Base-by-base conservation (phyloP, 2,797 vertebrate species). In the Arrhamphus sclerolepis region DNA sequence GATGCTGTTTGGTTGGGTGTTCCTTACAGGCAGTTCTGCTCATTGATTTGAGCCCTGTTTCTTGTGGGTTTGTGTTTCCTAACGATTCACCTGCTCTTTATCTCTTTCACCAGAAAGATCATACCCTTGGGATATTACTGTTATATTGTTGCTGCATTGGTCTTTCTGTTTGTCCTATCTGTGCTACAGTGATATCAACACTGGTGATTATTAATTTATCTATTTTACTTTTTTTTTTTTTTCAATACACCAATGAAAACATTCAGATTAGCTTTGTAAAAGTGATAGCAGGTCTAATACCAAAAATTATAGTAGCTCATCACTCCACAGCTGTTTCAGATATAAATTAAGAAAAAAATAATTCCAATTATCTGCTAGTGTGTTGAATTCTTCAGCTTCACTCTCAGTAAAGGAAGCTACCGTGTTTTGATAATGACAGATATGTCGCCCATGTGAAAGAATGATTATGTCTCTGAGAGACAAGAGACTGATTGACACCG, bases 21-120 rank as follows among this genome's bases (percentile, higher is more conserved):
- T 89, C 83, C 80, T 90, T 83, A 80, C 81, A 87, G 86, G 83
- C 89, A 87, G 82, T 84, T 82, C 69, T 49, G 77, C 66, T 77
- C 79, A 94, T 93, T 63, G 92, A 93, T 93, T 93, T 75, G 70
- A 61, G 71, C 87, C 90, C 77, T 42, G 69, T 78, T 91, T 91
- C 83, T 81, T 82, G 83, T 88, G 84, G 89, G 79, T 86, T 92
- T 83, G 77, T 78, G 81, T 92, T 91, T 91, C 89, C 71, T 89
- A 91, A 89, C 78, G 85, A 91, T 91, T 92, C 77, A 81, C 90
- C 84, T 88, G 84, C 88, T 87, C 82, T 78, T 83, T 88, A 91
- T 81, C 88, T 81, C 84, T 86, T 82, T 91, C 88, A 87, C 90
- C 91, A 92, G 87, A 89, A 91, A 82, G 82, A 87, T 71, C n/a